phyloP scores from a whole-genome alignment of 53 echinoderm and acorn worm species.

The Paracentrotus lividus region DNA sequence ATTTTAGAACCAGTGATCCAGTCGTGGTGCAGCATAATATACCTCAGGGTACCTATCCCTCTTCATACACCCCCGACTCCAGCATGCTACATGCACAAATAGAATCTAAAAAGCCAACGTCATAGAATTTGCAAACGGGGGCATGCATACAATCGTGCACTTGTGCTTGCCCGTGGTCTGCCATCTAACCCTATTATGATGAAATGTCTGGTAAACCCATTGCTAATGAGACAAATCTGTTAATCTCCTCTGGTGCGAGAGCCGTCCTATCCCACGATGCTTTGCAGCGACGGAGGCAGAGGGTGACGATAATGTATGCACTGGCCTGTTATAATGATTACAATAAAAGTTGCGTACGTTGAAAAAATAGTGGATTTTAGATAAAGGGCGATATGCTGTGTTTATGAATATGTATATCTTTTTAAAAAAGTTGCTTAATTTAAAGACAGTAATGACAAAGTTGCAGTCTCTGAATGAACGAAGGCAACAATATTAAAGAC shows the following conservation, averaged over 20 bases:
- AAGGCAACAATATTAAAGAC: no score
- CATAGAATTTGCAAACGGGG: constrained; percentile 19
- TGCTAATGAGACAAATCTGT: constrained; percentile 67
- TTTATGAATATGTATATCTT: no score
- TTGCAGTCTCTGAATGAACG: no score
- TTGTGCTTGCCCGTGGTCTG: constrained; percentile 28
- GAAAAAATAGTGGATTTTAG: no score
- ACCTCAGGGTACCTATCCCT: constrained; percentile 14
- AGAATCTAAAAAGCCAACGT: background rate
- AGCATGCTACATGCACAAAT: constrained; percentile 33
- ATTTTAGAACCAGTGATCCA: no score
- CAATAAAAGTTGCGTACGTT: no score
- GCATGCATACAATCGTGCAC: constrained; percentile 53
- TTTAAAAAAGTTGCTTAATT: no score
- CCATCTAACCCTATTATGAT: constrained; percentile 50
- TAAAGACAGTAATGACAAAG: no score
- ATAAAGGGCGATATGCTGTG: no score
- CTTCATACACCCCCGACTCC: background rate
- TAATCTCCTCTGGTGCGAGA: constrained; percentile 47
- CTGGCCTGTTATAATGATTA: background rate
- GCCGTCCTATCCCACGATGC: constrained; percentile 48
- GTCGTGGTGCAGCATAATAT: background rate
- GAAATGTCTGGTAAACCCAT: constrained; percentile 63
- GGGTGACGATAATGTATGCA: background rate
- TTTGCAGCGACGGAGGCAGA: background rate